Percentiles rank a stretch among this genome's conserved stretches.
These are phyloP conservation scores for Agrilus cyanescens DNA, from an alignment of 2,888 invertebrate species.

Conservation along the genomic window DNA sequence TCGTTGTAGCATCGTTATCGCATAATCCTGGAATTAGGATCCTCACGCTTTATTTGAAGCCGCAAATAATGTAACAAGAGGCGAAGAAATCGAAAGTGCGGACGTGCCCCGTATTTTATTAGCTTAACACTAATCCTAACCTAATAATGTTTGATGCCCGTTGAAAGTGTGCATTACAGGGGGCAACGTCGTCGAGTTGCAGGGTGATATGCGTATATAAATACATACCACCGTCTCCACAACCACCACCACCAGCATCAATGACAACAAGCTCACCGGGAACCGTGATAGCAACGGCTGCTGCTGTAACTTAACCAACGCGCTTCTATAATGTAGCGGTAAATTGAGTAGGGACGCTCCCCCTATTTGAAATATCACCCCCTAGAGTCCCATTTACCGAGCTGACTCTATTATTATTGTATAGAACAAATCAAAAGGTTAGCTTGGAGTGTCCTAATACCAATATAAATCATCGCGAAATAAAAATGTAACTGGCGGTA, in stretches of 20 bases:
- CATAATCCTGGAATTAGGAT: no score
- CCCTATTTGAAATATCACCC: slow-evolving; percentile 35
- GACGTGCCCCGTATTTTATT: slow-evolving; percentile 15
- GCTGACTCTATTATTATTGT: slow-evolving; percentile 40
- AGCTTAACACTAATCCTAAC: slow-evolving; percentile 31
- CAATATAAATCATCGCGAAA: slow-evolving; percentile 36
- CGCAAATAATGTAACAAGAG: no score
- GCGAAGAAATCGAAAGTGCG: no score
- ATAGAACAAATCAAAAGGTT: slow-evolving; percentile 40
- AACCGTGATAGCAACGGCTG: no score
- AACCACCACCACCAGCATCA: no score
- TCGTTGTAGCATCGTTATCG: no score
- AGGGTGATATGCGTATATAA: background rate
- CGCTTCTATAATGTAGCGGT: slow-evolving; percentile 38
- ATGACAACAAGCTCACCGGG: no score
- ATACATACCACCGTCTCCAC: no score
- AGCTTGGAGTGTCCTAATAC: slow-evolving; percentile 36
- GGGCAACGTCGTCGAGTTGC: slow-evolving; percentile 6
- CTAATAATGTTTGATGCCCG: slow-evolving; percentile 30
- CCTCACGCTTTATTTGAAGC: no score
- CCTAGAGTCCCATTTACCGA: slow-evolving; percentile 36
- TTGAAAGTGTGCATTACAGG: slow-evolving; percentile 21
- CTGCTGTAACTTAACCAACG: slow-evolving; percentile 28
- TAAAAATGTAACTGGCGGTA: slow-evolving; percentile 32
- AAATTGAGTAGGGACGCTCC: slow-evolving; percentile 33